These are phyloP conservation scores for Mus caroli DNA, from an alignment of 2,797 vertebrate species.

Conservation along the genomic window DNA sequence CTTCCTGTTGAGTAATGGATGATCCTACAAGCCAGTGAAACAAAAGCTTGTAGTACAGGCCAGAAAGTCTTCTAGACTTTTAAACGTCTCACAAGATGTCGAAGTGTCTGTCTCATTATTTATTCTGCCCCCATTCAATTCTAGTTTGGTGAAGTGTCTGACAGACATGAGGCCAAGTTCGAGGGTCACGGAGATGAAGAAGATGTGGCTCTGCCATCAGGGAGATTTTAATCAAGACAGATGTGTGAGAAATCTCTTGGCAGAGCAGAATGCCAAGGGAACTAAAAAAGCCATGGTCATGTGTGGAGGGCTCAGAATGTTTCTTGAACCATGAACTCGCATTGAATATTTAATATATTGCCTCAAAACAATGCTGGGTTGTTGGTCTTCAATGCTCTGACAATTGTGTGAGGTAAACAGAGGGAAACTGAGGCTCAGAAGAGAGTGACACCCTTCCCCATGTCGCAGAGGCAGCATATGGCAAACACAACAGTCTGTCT, in stretches of 20 bases:
- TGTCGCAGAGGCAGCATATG: neutral
- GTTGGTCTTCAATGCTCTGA: neutral
- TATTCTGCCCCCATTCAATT: neutral
- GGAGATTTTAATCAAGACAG: neutral
- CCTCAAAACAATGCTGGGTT: neutral
- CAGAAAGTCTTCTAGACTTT: neutral
- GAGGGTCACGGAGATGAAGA: neutral
- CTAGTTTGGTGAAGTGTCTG: neutral
- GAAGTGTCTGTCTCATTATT: neutral
- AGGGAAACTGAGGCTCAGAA: neutral
- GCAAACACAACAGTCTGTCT: neutral
- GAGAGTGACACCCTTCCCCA: neutral
- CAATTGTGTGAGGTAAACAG: neutral
- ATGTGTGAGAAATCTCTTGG: neutral
- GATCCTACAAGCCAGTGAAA: neutral
- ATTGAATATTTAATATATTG: neutral
- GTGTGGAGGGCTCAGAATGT: rapidly evolving
- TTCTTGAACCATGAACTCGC: neutral
- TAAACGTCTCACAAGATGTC: neutral
- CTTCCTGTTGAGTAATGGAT: neutral
- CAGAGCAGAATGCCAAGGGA: neutral
- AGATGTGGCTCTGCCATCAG: neutral
- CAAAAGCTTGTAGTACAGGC: neutral
- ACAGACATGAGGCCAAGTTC: neutral
- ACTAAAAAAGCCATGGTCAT: neutral